phyloP scores from a whole-genome alignment of 2,113 vertebrate genomes.

The Amphiprion ocellaris region DNA sequence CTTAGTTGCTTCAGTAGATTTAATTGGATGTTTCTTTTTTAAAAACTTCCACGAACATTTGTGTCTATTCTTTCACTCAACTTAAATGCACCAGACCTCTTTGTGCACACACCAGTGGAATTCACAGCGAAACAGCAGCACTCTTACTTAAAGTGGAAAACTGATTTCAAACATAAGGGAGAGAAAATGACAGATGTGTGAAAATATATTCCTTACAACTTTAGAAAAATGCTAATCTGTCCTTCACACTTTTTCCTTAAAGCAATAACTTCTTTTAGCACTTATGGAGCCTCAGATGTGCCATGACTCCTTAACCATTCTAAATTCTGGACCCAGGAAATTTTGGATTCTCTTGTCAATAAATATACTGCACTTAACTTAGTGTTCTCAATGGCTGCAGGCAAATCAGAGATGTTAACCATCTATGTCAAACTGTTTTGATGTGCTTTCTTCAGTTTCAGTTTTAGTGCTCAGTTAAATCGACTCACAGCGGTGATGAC shows the following conservation, averaged over 20 bases:
- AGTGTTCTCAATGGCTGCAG: conserved; percentile 29
- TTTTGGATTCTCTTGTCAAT: conserved; percentile 26
- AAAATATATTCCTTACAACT: conserved; percentile 50
- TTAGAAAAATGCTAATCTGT: conserved; percentile 60
- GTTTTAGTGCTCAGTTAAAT: conserved; percentile 16
- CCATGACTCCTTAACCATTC: conserved; percentile 3
- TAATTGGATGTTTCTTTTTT: conserved; percentile 20
- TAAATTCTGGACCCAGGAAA: background rate
- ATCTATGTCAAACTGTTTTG: conserved; percentile 36
- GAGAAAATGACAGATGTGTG: conserved; percentile 54
- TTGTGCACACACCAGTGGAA: background rate
- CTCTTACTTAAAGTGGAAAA: conserved; percentile 35
- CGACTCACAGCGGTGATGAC: background rate
- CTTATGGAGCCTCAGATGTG: conserved; percentile 16
- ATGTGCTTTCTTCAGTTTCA: conserved; percentile 18
- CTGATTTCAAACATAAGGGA: conserved; percentile 47
- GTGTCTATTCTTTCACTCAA: background rate
- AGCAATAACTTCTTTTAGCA: conserved; percentile 27
- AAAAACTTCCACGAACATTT: background rate
- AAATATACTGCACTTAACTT: conserved; percentile 23
- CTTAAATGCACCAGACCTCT: background rate
- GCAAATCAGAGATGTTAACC: conserved; percentile 36
- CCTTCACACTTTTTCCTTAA: conserved; percentile 39
- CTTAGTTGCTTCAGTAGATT: background rate
- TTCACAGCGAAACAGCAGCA: conserved; percentile 14